A percentile compares a stretch with the other conserved stretches of the same genome.
phyloP scores from a whole-genome alignment of 2,113 vertebrate species.

The Hippocampus abdominalis region DNA sequence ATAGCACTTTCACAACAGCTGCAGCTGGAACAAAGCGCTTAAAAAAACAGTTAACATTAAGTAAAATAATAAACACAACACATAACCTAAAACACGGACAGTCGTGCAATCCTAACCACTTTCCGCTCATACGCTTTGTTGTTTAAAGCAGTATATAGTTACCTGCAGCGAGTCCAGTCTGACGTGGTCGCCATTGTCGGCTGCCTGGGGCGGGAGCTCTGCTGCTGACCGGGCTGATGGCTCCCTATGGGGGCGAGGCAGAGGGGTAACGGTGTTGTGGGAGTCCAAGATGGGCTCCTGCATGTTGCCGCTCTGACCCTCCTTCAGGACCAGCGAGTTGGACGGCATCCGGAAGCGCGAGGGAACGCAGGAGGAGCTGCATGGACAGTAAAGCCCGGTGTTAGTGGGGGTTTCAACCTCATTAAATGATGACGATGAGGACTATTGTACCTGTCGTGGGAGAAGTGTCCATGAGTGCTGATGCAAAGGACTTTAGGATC shows the following conservation, averaged over 20 bases:
- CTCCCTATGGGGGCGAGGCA: constrained; percentile 27
- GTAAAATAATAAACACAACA: no score
- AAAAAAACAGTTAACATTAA: no score
- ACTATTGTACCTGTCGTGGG: constrained; percentile 76
- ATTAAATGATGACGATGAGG: background rate
- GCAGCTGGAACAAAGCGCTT: no score
- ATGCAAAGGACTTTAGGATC: constrained; percentile 83
- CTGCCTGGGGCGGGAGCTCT: constrained; percentile 68
- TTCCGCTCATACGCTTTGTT: no score
- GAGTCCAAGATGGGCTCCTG: constrained; percentile 65
- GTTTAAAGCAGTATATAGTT: no score
- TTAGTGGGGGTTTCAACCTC: background rate
- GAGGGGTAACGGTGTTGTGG: constrained; percentile 60
- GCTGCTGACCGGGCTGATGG: constrained; percentile 36
- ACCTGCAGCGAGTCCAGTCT: constrained; percentile 84
- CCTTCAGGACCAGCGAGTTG: constrained; percentile 80
- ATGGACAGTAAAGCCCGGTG: background rate
- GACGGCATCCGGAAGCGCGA: constrained; percentile 89
- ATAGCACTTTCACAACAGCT: no score
- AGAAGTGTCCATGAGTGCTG: constrained; percentile 79
- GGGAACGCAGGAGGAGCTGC: constrained; percentile 72
- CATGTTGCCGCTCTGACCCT: constrained; percentile 75
- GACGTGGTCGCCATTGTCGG: constrained; percentile 77
- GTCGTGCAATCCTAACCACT: no score
- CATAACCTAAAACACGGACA: no score